Evolutionary conservation across 2,113 vertebrate species (phyloP).

Genomic region (Caracal caracal): DNA sequence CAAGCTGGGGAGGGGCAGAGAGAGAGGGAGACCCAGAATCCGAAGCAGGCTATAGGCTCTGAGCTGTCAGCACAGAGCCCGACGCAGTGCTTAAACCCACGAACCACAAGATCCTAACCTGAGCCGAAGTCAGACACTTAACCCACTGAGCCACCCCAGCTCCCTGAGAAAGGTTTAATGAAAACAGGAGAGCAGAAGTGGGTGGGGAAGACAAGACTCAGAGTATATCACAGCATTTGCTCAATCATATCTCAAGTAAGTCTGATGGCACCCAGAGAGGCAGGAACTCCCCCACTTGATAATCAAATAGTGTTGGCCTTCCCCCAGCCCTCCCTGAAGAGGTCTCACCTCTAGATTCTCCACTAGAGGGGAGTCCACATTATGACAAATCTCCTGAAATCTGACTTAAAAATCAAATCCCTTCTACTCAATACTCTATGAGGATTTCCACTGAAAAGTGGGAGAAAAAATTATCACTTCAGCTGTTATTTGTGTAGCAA

Average conservation of each 20-base stretch:
- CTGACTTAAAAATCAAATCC: not conserved
- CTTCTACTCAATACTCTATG: not conserved
- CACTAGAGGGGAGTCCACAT: not conserved
- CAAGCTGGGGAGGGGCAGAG: too few species aligned
- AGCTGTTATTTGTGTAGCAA: not conserved
- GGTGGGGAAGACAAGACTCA: not conserved
- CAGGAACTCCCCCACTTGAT: not conserved
- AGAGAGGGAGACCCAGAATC: too few species aligned
- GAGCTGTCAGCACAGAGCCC: too few species aligned
- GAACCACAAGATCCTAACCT: too few species aligned
- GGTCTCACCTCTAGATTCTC: not conserved
- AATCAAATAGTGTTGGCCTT: not conserved
- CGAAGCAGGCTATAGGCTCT: too few species aligned
- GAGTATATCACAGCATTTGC: not conserved
- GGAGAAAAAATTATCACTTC: not conserved
- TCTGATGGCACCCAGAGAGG: not conserved
- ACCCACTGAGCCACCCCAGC: too few species aligned
- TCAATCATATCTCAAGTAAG: not conserved
- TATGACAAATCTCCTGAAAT: not conserved
- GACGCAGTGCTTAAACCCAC: too few species aligned
- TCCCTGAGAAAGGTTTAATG: not conserved
- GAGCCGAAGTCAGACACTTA: too few species aligned
- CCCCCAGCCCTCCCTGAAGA: not conserved
- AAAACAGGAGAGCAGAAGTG: rapidly evolving
- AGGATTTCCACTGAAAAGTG: not conserved